Evolutionary conservation across 1,140 invertebrate genomes (phyloP).

Genomic region (Orchestia grillus): DNA sequence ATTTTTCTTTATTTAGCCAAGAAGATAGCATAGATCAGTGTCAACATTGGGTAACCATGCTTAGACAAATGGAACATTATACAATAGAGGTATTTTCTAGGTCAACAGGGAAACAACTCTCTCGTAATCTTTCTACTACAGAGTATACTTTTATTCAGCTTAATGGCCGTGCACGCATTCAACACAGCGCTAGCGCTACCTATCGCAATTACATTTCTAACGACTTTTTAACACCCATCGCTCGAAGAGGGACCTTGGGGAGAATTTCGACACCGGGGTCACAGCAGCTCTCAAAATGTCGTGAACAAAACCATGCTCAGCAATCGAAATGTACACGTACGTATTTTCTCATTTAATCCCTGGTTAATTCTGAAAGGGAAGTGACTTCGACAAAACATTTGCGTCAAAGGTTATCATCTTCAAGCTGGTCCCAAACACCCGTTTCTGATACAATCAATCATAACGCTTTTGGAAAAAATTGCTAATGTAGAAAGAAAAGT

Average conservation of each 20-base stretch:
- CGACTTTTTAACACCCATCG: not conserved
- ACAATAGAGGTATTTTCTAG: conserved; percentile 30
- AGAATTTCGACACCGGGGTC: not conserved
- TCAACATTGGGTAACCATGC: conserved; percentile 46
- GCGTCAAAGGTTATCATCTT: not conserved
- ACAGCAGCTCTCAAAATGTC: not conserved
- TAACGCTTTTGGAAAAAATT: not conserved
- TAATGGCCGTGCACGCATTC: not conserved
- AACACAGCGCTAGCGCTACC: conserved; percentile 40
- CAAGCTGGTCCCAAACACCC: not conserved
- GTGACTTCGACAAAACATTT: not conserved
- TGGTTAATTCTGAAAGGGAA: too few relatives aligned
- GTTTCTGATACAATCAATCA: not conserved
- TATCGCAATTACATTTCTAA: conserved; percentile 18
- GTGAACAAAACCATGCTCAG: not conserved
- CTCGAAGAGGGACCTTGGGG: conserved; percentile 23
- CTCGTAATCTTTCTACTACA: conserved; percentile 18
- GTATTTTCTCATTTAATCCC: too few relatives aligned
- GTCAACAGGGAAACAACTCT: conserved; percentile 48
- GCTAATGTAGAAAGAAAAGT: not conserved
- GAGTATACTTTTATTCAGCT: conserved; percentile 34
- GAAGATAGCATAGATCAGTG: conserved; percentile 41
- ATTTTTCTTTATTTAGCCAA: conserved; percentile 14
- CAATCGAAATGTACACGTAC: too few relatives aligned
- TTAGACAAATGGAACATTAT: conserved; percentile 48